phyloP scores from a whole-genome alignment of 2,797 vertebrate genomes.

The Hoplostethus atlanticus region DNA sequence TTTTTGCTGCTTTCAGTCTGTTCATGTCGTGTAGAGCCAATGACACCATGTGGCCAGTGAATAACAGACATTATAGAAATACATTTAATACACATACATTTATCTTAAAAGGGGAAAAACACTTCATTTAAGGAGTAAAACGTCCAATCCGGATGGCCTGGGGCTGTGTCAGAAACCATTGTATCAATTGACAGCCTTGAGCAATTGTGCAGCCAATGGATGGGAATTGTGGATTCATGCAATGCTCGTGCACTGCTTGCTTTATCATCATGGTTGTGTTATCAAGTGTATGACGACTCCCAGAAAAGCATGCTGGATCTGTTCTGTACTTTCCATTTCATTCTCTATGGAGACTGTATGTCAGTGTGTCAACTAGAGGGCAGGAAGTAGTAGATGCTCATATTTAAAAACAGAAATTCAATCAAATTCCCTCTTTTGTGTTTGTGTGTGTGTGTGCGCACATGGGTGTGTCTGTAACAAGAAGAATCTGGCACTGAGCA shows the following conservation, averaged over 20 bases:
- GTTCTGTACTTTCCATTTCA: background rate
- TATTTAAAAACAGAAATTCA: slow-evolving; percentile 51
- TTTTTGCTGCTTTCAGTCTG: slow-evolving; percentile 54
- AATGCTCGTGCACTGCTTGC: background rate
- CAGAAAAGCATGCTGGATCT: slow-evolving; percentile 1
- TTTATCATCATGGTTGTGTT: slow-evolving; percentile 23
- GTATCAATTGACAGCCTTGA: slow-evolving; percentile 9
- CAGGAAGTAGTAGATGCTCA: slow-evolving; percentile 21
- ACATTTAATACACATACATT: slow-evolving; percentile 67
- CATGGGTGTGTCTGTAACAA: slow-evolving; percentile 29
- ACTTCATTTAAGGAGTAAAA: slow-evolving; percentile 57
- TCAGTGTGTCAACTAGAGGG: slow-evolving; percentile 24
- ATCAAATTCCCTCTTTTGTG: slow-evolving; percentile 29
- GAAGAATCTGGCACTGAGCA: slow-evolving; percentile 67
- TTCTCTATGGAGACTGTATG: slow-evolving; percentile 10
- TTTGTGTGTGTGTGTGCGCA: background rate
- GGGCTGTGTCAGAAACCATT: slow-evolving; percentile 5
- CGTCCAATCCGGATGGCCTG: slow-evolving; percentile 28
- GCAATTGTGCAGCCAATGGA: slow-evolving; percentile 18
- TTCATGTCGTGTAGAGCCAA: slow-evolving; percentile 62
- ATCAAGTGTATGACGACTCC: background rate
- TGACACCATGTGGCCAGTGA: slow-evolving; percentile 61
- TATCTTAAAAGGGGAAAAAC: slow-evolving; percentile 55
- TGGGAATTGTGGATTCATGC: slow-evolving; percentile 13
- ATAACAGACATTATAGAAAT: slow-evolving; percentile 55